These are phyloP conservation scores for Laticauda laticaudata DNA, from an alignment of 2,113 vertebrate genomes.

Conservation along the genomic window DNA sequence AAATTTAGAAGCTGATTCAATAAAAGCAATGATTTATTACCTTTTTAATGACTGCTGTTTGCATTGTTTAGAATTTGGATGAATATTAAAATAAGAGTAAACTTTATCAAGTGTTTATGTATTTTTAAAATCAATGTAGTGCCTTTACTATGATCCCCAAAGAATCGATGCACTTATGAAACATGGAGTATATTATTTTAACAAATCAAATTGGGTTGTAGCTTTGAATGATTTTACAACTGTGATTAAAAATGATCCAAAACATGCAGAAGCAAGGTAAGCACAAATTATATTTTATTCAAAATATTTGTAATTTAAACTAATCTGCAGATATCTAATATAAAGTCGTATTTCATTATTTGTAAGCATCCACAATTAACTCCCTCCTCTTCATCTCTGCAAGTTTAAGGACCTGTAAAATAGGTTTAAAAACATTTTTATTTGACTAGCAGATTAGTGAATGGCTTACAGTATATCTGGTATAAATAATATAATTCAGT, in stretches of 20 bases:
- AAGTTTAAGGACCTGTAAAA: background rate
- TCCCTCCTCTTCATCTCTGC: background rate
- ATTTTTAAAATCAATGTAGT: constrained; percentile 42
- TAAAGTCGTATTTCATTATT: background rate
- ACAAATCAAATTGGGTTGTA: constrained; percentile 60
- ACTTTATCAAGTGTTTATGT: background rate
- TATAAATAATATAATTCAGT: background rate
- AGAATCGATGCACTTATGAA: constrained; percentile 73
- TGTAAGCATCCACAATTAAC: background rate
- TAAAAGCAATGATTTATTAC: background rate
- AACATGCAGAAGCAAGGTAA: constrained; percentile 69
- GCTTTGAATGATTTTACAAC: constrained; percentile 73
- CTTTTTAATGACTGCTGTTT: constrained; percentile 9
- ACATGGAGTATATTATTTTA: constrained; percentile 66
- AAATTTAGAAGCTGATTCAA: background rate
- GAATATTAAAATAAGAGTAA: background rate
- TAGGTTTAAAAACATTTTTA: background rate
- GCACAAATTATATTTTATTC: constrained; percentile 7
- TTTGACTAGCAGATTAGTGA: background rate
- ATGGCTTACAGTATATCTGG: background rate
- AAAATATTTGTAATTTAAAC: constrained; percentile 8
- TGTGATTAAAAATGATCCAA: constrained; percentile 65
- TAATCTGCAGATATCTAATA: background rate
- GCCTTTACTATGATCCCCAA: constrained; percentile 65
- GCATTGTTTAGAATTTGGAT: background rate